These are phyloP conservation scores for Brachylomia viminalis DNA, from an alignment of 2,888 invertebrate genomes.

Conservation along the genomic window DNA sequence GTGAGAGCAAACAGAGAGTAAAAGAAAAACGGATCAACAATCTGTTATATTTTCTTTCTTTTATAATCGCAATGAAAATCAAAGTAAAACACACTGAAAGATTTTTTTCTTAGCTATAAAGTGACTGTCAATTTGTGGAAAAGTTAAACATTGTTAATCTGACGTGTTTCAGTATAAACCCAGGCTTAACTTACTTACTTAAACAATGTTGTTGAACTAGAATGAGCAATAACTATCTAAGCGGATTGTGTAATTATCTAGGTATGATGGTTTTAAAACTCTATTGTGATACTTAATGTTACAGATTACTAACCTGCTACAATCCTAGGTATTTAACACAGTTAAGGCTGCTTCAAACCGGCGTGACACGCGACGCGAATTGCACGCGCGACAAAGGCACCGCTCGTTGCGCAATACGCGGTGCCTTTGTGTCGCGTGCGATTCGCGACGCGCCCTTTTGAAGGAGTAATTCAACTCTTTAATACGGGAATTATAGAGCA, in stretches of 20 bases:
- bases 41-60: neutral
- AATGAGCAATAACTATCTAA: neutral
- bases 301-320: neutral
- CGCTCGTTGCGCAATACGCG: too few relatives aligned
- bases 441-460: too few relatives aligned
- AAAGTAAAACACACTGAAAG: slow-evolving; percentile 5
- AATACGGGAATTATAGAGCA: neutral
- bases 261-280: slow-evolving; percentile 10
- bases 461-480: neutral
- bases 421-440: too few relatives aligned
- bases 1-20: slow-evolving; percentile 1
- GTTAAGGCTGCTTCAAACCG: too few relatives aligned
- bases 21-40: neutral
- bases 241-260: neutral
- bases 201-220: slow-evolving; percentile 20
- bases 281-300: neutral
- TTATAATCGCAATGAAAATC: slow-evolving; percentile 18
- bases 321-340: neutral
- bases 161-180: neutral
- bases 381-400: too few relatives aligned
- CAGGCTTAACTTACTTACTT: neutral
- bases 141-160: slow-evolving; percentile 17
- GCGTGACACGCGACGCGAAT: too few relatives aligned
- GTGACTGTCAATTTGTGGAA: neutral
- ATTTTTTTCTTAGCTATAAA: slow-evolving; percentile 1